These are phyloP conservation scores for Lasioglossum baleicum DNA, from an alignment of 1,140 invertebrate genomes.

Conservation along the genomic window DNA sequence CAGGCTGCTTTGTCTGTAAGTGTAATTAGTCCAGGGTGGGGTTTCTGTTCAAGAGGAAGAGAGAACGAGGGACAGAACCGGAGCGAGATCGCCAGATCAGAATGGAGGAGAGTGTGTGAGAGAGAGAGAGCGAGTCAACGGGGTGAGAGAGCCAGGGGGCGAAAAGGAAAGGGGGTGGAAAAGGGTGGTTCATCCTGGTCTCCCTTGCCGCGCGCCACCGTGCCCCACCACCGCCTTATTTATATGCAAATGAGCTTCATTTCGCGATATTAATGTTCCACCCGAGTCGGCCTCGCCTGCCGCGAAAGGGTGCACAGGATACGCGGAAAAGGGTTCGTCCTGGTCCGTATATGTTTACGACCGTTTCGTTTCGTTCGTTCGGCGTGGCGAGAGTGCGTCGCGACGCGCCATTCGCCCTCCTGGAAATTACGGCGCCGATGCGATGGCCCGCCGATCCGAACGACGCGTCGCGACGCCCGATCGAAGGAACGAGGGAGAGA, in stretches of 20 bases:
- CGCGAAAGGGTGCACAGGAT: slow-evolving; percentile 75
- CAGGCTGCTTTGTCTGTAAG: slow-evolving; percentile 67
- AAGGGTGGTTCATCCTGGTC: slow-evolving; percentile 74
- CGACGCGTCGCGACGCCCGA: neutral
- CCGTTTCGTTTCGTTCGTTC: slow-evolving; percentile 61
- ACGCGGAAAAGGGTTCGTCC: slow-evolving; percentile 76
- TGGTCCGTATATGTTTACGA: slow-evolving; percentile 73
- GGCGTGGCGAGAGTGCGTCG: neutral
- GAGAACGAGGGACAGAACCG: slow-evolving; percentile 24
- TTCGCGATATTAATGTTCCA: slow-evolving; percentile 91
- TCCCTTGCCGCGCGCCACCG: slow-evolving; percentile 65
- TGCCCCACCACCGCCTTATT: slow-evolving; percentile 83
- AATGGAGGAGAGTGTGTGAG: no score
- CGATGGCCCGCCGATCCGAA: neutral
- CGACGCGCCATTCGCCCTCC: slow-evolving; percentile 37
- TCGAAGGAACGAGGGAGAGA: neutral
- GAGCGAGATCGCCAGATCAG: neutral
- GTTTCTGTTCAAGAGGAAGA: slow-evolving; percentile 61
- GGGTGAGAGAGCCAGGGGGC: slow-evolving; percentile 44
- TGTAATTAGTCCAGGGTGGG: slow-evolving; percentile 79
- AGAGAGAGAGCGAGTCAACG: no score
- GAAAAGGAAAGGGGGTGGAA: slow-evolving; percentile 45
- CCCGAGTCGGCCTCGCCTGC: slow-evolving; percentile 79
- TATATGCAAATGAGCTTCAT: slow-evolving; percentile 93
- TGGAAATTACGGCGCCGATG: slow-evolving; percentile 50